A percentile compares a stretch with the other conserved stretches of the same genome.
Evolutionary conservation across 2,113 vertebrate genomes (phyloP).

Genomic region (Poicephalus gulielmi): DNA sequence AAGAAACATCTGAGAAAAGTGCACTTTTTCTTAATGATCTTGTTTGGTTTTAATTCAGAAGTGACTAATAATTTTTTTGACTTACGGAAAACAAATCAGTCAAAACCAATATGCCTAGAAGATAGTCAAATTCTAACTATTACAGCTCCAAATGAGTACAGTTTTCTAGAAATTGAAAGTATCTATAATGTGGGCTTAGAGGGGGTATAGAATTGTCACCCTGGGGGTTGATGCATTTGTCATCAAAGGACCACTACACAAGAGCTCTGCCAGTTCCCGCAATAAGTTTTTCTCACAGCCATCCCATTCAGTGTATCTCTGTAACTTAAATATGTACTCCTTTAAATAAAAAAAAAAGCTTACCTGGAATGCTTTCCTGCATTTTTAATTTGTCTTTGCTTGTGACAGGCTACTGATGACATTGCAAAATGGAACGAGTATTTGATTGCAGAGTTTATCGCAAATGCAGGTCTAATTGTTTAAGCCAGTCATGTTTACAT

Average conservation of each 20-base stretch:
- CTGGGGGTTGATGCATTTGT: background rate
- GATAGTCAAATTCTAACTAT: background rate
- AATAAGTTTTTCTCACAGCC: background rate
- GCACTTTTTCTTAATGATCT: background rate
- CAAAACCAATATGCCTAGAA: background rate
- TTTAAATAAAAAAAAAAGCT: background rate
- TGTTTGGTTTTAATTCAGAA: background rate
- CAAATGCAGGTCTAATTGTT: constrained; percentile 22
- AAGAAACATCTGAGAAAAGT: background rate
- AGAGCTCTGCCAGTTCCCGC: background rate
- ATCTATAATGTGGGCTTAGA: background rate
- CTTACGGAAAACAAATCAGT: background rate
- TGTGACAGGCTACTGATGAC: constrained; percentile 21
- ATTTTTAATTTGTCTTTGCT: constrained; percentile 34
- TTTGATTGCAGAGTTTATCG: constrained; percentile 38
- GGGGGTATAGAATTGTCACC: background rate
- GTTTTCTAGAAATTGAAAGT: background rate
- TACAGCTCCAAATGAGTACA: background rate
- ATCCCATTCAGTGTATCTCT: background rate
- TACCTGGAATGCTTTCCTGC: constrained; percentile 15
- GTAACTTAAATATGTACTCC: background rate
- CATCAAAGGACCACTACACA: background rate
- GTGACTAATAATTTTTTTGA: background rate
- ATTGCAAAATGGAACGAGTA: constrained; percentile 41
- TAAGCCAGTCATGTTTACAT: background rate